These are phyloP conservation scores for Drosophila gaucha DNA, from an alignment of 2,888 invertebrate genomes.

Conservation along the genomic window DNA sequence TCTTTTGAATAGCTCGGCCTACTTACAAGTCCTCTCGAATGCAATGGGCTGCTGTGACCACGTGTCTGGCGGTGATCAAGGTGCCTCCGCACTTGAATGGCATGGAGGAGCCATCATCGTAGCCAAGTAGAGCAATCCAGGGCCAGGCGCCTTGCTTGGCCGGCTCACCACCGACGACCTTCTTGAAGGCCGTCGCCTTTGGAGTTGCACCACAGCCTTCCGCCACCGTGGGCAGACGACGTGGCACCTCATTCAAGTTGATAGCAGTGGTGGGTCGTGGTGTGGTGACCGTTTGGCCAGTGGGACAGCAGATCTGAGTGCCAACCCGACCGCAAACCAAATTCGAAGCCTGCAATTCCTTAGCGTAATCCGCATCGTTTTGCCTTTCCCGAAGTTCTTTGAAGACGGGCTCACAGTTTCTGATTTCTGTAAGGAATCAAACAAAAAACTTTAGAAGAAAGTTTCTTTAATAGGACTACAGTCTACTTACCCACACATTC, in stretches of 20 bases:
- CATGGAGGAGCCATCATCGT: slow-evolving; percentile 85
- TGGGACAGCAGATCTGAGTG: slow-evolving; percentile 81
- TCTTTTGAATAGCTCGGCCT: background rate
- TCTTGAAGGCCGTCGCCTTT: slow-evolving; percentile 85
- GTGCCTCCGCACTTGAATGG: slow-evolving; percentile 86
- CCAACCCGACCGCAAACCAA: slow-evolving; percentile 65
- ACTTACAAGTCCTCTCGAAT: slow-evolving; percentile 79
- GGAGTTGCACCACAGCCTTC: slow-evolving; percentile 88
- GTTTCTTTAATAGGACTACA: background rate
- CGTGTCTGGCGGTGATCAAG: slow-evolving; percentile 85
- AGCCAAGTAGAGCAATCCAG: slow-evolving; percentile 92
- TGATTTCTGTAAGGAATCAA: slow-evolving; percentile 58
- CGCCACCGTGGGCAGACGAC: slow-evolving; percentile 80
- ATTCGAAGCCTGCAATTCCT: slow-evolving; percentile 77
- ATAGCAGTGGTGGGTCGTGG: slow-evolving; percentile 7
- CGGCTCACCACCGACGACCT: slow-evolving; percentile 90
- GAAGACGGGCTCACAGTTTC: slow-evolving; percentile 64
- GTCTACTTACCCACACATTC: slow-evolving; percentile 71
- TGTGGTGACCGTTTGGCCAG: slow-evolving; percentile 18
- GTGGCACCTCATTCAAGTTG: slow-evolving; percentile 67
- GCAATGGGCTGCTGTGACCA: slow-evolving; percentile 88
- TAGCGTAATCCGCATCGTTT: slow-evolving; percentile 66
- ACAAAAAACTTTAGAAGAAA: background rate
- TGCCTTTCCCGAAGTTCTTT: slow-evolving; percentile 63
- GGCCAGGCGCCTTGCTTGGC: slow-evolving; percentile 91